These are phyloP conservation scores for Brachyistius frenatus DNA, from an alignment of 2,113 vertebrate species.

Conservation along the genomic window DNA sequence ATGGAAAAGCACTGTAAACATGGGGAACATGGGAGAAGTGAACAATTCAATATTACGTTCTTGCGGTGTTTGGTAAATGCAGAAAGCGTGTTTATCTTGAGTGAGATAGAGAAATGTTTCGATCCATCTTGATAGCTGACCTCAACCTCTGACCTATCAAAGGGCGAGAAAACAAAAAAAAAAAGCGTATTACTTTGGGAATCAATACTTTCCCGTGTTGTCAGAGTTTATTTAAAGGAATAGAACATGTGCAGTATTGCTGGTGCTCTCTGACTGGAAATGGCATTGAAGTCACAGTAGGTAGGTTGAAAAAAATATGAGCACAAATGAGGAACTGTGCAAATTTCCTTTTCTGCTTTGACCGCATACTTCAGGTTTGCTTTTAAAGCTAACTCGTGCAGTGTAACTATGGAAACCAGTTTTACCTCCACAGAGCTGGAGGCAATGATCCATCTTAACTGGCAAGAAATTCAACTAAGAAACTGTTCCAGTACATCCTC, in stretches of 20 bases:
- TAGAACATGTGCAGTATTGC: background rate
- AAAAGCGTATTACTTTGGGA: background rate
- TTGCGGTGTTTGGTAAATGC: too few relatives aligned
- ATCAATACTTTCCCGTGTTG: background rate
- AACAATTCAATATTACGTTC: background rate
- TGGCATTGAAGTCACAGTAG: background rate
- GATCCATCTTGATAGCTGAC: background rate
- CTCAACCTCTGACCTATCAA: constrained; percentile 3
- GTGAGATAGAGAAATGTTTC: background rate
- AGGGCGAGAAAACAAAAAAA: constrained; percentile 8
- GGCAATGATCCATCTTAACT: constrained; percentile 2
- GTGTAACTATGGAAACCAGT: constrained; percentile 38
- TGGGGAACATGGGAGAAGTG: background rate
- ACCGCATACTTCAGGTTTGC: background rate
- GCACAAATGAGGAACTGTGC: constrained; percentile 22
- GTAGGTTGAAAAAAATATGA: background rate
- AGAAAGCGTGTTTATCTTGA: background rate
- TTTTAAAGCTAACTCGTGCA: background rate
- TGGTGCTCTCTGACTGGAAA: background rate
- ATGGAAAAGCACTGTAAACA: background rate
- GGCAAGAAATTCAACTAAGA: constrained; percentile 19
- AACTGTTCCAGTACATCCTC: background rate
- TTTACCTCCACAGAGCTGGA: constrained; percentile 21
- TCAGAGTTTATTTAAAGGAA: background rate
- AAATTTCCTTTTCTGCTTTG: background rate